Conservation (phyloP, 37 sponge, comb jelly and placozoan species). For the Spongilla lacustris region DNA sequence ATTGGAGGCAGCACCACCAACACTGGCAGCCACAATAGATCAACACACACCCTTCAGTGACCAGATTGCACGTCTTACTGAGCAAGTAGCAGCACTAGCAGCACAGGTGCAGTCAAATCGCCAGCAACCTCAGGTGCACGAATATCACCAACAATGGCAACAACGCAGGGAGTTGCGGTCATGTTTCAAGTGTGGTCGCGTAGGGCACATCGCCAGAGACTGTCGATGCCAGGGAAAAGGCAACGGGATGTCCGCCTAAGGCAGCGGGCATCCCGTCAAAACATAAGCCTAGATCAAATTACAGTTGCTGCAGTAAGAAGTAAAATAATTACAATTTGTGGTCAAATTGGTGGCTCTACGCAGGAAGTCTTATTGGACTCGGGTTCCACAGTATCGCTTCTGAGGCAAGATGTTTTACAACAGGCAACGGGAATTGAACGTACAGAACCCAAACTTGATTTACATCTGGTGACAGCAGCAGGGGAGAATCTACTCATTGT, state of each 20-base stretch:
- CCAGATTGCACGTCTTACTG: constrained; percentile 25
- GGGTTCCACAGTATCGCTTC: constrained; percentile 39
- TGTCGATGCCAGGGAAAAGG: constrained; percentile 58
- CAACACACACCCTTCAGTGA: not conserved
- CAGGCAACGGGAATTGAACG: not conserved
- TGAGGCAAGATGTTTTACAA: constrained; percentile 4
- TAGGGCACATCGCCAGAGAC: constrained; percentile 15
- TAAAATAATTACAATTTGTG: not conserved
- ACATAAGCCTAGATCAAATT: not conserved
- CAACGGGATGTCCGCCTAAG: constrained; percentile 26
- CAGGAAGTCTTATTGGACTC: constrained; percentile 45
- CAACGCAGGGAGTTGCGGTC: not conserved
- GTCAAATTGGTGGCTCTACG: constrained; percentile 7
- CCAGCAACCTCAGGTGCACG: not conserved
- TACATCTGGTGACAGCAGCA: constrained; percentile 59
- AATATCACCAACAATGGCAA: not conserved
- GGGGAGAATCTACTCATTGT: constrained; percentile 42
- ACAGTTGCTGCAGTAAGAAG: constrained; percentile 19
- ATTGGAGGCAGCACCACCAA: not conserved
- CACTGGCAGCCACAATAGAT: not conserved
- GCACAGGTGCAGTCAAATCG: constrained; percentile 10
- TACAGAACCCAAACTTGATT: not conserved
- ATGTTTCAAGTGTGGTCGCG: constrained; percentile 13
- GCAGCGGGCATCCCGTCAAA: constrained; percentile 15
- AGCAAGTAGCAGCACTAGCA: constrained; percentile 42